Conservation (phyloP, 2,888 invertebrate species). For the Nematopogon swammerdamellus region DNA sequence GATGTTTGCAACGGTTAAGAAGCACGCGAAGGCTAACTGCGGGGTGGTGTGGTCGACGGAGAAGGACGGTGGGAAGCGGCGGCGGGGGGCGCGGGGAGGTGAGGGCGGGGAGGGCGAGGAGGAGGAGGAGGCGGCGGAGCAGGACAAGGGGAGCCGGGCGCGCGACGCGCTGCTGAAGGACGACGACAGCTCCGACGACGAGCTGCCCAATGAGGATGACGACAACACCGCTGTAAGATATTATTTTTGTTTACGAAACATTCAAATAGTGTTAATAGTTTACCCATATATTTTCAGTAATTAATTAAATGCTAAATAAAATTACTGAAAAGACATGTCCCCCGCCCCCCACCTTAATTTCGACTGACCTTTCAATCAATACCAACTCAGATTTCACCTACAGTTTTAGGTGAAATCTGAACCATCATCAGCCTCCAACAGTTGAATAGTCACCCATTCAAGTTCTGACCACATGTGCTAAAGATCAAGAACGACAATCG, state of each 20-base stretch:
- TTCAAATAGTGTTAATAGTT: background rate
- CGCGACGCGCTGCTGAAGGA: constrained; percentile 24
- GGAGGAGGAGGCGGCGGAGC: constrained; percentile 19
- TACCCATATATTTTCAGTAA: too few relatives aligned
- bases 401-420: too few relatives aligned
- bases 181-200: constrained; percentile 65
- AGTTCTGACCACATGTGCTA: too few relatives aligned
- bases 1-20: constrained; percentile 62
- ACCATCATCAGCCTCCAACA: too few relatives aligned
- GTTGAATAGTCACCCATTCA: too few relatives aligned
- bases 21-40: constrained; percentile 50
- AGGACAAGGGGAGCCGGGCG: constrained; percentile 16
- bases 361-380: too few relatives aligned
- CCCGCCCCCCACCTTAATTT: too few relatives aligned
- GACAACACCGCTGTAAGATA: constrained; percentile 44
- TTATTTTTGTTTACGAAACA: background rate
- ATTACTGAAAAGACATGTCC: too few relatives aligned
- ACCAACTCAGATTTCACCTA: too few relatives aligned
- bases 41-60: constrained; percentile 50
- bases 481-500: too few relatives aligned
- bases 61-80: constrained; percentile 29
- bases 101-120: constrained; percentile 40
- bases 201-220: constrained; percentile 57
- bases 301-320: too few relatives aligned
- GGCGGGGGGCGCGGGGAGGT: constrained; percentile 20